Conservation (phyloP, 2,113 vertebrate species). For the Columba livia region DNA sequence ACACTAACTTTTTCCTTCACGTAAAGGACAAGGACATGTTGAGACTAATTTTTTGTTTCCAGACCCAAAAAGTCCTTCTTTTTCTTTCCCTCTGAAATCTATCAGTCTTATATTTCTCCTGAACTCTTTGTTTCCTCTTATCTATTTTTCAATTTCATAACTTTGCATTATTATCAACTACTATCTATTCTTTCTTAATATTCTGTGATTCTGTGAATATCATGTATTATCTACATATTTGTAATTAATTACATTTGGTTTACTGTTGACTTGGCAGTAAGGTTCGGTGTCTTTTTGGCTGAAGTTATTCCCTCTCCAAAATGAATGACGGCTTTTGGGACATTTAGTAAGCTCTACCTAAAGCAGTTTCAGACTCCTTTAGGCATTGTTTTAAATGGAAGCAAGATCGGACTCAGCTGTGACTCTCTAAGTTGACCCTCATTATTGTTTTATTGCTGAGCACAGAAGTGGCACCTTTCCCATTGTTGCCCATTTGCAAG, state of each 20-base stretch:
- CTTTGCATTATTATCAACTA: neutral
- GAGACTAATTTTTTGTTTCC: neutral
- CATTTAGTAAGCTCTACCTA: neutral
- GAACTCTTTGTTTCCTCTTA: neutral
- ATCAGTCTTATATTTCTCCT: neutral
- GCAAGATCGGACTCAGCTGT: neutral
- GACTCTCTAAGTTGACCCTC: neutral
- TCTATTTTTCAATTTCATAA: neutral
- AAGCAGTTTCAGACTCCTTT: neutral
- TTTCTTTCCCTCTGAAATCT: neutral
- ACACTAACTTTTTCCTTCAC: neutral
- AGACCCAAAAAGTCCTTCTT: neutral
- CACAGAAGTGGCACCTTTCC: neutral
- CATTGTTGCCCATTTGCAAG: neutral
- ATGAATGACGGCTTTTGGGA: neutral
- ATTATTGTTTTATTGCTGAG: neutral
- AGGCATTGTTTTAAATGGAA: neutral
- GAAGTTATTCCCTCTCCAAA: neutral
- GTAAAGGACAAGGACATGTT: neutral
- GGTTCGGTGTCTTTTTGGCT: neutral
- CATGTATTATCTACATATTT: neutral
- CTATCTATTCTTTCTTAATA: neutral
- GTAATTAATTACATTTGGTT: neutral
- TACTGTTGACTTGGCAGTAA: neutral
- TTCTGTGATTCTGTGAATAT: no score